Evolutionary conservation across 53 echinoderm and acorn worm genomes (phyloP).

Genomic region (Astropecten irregularis): DNA sequence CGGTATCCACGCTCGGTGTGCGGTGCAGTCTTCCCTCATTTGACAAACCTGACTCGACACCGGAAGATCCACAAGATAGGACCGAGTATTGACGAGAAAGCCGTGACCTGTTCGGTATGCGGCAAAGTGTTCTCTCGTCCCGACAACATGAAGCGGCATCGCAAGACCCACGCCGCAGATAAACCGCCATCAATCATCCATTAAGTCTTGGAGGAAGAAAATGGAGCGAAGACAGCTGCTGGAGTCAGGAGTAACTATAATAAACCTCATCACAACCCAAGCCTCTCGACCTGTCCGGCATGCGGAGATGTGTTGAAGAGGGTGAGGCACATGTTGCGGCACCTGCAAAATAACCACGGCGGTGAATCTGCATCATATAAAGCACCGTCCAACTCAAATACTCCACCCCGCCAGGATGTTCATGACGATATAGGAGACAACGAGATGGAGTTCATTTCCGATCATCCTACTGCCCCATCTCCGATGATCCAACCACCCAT

Average conservation of each 20-base stretch:
- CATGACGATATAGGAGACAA: background rate
- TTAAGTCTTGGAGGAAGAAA: background rate
- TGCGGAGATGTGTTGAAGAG: background rate
- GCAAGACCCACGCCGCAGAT: background rate
- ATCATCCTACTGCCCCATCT: background rate
- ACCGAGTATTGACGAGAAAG: too few relatives aligned
- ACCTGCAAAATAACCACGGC: background rate
- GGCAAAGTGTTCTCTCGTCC: background rate
- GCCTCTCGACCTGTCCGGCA: background rate
- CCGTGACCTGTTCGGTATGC: background rate
- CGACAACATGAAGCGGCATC: slow-evolving; percentile 10
- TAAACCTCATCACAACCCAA: background rate
- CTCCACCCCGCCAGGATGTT: background rate
- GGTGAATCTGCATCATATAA: background rate
- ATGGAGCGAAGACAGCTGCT: background rate
- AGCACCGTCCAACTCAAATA: background rate
- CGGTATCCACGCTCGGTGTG: too few relatives aligned
- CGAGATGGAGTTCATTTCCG: background rate
- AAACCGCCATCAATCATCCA: background rate
- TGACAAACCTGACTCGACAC: too few relatives aligned
- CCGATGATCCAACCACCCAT: background rate
- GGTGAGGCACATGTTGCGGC: background rate
- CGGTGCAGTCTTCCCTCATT: too few relatives aligned
- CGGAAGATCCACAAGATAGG: too few relatives aligned
- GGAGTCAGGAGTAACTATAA: background rate